Evolutionary conservation across 2,888 invertebrate species (phyloP).

Genomic region (Melolontha melolontha): DNA sequence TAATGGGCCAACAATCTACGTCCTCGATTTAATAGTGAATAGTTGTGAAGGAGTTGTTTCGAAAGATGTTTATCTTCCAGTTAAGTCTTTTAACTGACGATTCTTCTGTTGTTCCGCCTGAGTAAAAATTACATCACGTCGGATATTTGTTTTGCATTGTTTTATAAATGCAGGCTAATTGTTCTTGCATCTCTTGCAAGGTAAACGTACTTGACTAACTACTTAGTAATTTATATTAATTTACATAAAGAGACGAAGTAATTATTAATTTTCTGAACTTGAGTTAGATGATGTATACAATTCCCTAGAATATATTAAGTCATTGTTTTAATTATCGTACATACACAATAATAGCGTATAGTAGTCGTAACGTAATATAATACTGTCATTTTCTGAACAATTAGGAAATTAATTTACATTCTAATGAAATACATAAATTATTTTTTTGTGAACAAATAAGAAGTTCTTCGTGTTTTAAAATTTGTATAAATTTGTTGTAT

Average conservation of each 20-base stretch:
- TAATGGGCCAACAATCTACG: conserved; percentile 35
- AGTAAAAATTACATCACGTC: conserved; percentile 37
- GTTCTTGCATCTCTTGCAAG: conserved; percentile 35
- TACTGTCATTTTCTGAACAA: too few species aligned
- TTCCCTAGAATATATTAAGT: too few species aligned
- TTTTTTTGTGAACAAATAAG: too few species aligned
- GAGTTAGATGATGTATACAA: too few species aligned
- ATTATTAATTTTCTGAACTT: background rate
- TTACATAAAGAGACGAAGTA: conserved; percentile 3
- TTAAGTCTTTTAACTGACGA: conserved; percentile 32
- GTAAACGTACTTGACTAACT: conserved; percentile 14
- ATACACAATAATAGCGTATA: too few species aligned
- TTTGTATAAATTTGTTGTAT: too few species aligned
- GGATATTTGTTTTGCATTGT: conserved; percentile 36
- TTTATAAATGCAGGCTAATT: conserved; percentile 35
- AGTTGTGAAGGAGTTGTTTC: conserved; percentile 38
- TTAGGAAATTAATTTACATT: too few species aligned
- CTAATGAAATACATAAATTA: too few species aligned
- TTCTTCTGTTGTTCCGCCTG: conserved; percentile 32
- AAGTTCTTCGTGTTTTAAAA: too few species aligned
- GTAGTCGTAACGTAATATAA: too few species aligned
- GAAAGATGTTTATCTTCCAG: conserved; percentile 35
- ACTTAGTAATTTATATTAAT: conserved; percentile 15
- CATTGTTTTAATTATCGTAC: too few species aligned
- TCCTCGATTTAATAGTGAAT: conserved; percentile 36